Percentiles rank a stretch among this genome's conserved stretches.
phyloP scores from a whole-genome alignment of 1,140 invertebrate species.

The Macrotrachela quadricornifera region DNA sequence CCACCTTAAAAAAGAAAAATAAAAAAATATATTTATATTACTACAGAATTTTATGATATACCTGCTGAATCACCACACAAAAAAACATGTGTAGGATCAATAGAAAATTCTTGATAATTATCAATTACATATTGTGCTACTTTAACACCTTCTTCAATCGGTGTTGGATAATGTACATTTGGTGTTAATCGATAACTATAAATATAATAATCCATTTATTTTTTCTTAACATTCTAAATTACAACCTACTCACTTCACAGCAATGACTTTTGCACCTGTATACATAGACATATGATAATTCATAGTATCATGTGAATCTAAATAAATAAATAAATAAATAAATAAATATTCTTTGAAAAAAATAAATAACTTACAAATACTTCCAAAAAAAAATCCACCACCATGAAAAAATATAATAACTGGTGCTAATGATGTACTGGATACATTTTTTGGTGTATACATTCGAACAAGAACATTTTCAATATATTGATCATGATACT shows the following conservation, averaged over 20 bases:
- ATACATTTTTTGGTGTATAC: neutral
- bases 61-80: constrained; percentile 5
- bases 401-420: constrained; percentile 3
- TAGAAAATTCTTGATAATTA: constrained; percentile 4
- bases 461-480: neutral
- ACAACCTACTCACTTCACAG: neutral
- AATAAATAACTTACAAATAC: too few species aligned
- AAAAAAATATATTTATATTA: too few species aligned
- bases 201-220: too few species aligned
- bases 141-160: neutral
- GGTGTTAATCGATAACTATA: neutral
- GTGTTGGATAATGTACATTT: neutral
- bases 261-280: neutral
- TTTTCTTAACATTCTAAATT: too few species aligned
- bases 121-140: constrained; percentile 2
- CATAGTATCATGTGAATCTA: constrained; percentile 4
- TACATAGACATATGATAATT: constrained; percentile 5
- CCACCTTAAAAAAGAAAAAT: too few species aligned
- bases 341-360: too few species aligned
- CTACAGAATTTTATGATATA: too few species aligned
- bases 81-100: neutral
- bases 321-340: neutral
- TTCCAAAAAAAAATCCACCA: constrained; percentile 7
- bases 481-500: constrained; percentile 1
- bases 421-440: neutral